Evolutionary conservation across 2,113 vertebrate genomes (phyloP).

Genomic region (Ornithorhynchus anatinus): DNA sequence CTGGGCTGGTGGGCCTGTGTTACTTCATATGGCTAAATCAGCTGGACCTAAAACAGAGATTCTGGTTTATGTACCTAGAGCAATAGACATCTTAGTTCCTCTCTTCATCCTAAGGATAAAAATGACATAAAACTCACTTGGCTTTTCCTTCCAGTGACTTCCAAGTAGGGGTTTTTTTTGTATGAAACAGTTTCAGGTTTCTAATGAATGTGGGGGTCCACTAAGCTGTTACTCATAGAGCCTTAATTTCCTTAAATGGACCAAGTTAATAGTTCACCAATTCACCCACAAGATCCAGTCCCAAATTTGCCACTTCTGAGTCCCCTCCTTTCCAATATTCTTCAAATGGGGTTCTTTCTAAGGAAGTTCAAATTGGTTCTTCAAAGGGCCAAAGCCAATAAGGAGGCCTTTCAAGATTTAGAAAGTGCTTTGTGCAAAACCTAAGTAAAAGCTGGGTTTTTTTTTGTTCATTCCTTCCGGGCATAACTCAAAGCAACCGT

Average conservation of each 20-base stretch:
- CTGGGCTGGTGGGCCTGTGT: not conserved
- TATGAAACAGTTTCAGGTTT: not conserved
- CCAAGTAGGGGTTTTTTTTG: too few species aligned
- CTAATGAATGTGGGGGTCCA: not conserved
- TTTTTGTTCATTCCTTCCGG: conserved; percentile 18
- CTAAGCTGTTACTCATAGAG: not conserved
- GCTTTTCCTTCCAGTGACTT: not conserved
- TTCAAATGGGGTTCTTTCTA: conserved; percentile 40
- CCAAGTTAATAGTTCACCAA: not conserved
- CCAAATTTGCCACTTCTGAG: fast-evolving
- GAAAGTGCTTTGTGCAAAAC: conserved; percentile 48
- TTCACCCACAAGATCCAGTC: not conserved
- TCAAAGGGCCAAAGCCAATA: conserved; percentile 38
- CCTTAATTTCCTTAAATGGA: not conserved
- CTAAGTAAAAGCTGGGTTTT: conserved; percentile 40
- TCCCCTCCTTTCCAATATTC: conserved; percentile 10
- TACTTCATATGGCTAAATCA: not conserved
- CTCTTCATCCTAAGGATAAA: not conserved
- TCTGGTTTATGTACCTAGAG: not conserved
- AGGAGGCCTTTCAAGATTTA: conserved; percentile 45
- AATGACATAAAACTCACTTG: not conserved
- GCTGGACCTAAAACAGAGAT: not conserved
- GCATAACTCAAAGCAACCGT: not conserved
- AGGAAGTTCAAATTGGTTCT: conserved; percentile 48
- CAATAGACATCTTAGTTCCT: not conserved